phyloP scores from a whole-genome alignment of 2,797 vertebrate species.

The Numenius phaeopus region DNA sequence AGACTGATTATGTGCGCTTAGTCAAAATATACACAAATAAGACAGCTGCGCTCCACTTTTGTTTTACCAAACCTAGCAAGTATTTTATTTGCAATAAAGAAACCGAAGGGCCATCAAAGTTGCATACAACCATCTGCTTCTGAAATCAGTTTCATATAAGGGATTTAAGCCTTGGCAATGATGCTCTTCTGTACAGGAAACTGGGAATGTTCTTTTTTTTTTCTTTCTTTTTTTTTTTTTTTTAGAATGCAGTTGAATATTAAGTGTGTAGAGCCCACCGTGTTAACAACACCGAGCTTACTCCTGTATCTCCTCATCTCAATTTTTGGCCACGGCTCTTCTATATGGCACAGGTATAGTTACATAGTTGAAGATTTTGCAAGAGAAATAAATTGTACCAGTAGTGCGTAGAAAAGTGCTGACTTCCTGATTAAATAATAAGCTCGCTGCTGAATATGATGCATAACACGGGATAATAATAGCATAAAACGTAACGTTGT shows the following conservation, averaged over 20 bases:
- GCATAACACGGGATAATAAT: neutral
- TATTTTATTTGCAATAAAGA: slow-evolving; percentile 82
- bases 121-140: slow-evolving; percentile 80
- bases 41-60: slow-evolving; percentile 80
- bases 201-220: slow-evolving; percentile 20
- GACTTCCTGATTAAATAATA: neutral
- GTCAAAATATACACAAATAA: slow-evolving; percentile 72
- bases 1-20: slow-evolving; percentile 71
- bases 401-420: neutral
- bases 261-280: neutral
- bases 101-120: slow-evolving; percentile 80
- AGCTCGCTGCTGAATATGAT: neutral
- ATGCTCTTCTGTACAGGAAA: slow-evolving; percentile 50
- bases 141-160: slow-evolving; percentile 77
- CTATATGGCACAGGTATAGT: neutral
- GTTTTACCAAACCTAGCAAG: slow-evolving; percentile 79
- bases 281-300: slow-evolving; percentile 16
- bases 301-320: slow-evolving; percentile 5
- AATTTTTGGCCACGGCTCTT: neutral
- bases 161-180: slow-evolving; percentile 62
- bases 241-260: slow-evolving; percentile 21
- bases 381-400: slow-evolving; percentile 2
- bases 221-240: neutral
- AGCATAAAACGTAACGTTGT: slow-evolving; percentile 22
- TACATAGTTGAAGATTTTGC: neutral